phyloP scores from a whole-genome alignment of 2,888 invertebrate species.

The Apantesis nais region DNA sequence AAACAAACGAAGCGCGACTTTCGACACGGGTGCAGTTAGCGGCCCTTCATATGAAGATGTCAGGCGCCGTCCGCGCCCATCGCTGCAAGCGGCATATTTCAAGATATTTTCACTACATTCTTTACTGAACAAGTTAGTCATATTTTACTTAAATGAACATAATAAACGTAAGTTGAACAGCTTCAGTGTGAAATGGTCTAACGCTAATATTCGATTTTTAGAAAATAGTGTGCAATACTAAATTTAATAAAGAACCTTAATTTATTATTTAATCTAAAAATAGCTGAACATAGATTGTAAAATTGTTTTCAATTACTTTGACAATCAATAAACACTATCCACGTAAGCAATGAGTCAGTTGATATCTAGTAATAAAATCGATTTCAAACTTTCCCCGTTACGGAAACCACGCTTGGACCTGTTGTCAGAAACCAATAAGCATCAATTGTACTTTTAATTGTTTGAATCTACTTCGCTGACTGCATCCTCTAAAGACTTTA shows the following conservation, averaged over 20 bases:
- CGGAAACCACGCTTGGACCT: constrained; percentile 49
- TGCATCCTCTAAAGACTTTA: background rate
- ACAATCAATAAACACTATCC: constrained; percentile 44
- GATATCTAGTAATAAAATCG: constrained; percentile 44
- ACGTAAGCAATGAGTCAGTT: constrained; percentile 57
- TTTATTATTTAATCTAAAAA: constrained; percentile 35
- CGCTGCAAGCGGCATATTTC: constrained; percentile 60
- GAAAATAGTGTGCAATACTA: constrained; percentile 26
- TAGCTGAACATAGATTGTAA: constrained; percentile 33
- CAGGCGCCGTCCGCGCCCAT: constrained; percentile 43
- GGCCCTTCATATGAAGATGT: constrained; percentile 73
- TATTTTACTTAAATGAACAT: constrained; percentile 37
- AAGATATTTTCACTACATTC: constrained; percentile 65
- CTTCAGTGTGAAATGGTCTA: constrained; percentile 23
- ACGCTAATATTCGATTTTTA: constrained; percentile 14
- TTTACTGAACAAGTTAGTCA: constrained; percentile 50
- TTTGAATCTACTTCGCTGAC: background rate
- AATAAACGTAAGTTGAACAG: constrained; percentile 31
- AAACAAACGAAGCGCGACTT: constrained; percentile 71
- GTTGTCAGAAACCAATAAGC: constrained; percentile 46
- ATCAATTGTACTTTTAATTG: constrained; percentile 7
- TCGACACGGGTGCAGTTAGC: constrained; percentile 73
- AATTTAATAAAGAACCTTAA: constrained; percentile 30
- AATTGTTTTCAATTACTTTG: constrained; percentile 43
- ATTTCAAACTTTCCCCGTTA: constrained; percentile 62